phyloP scores from a whole-genome alignment of 37 sponge, comb jelly and placozoan genomes.

The Diacarnus erythraeanus region DNA sequence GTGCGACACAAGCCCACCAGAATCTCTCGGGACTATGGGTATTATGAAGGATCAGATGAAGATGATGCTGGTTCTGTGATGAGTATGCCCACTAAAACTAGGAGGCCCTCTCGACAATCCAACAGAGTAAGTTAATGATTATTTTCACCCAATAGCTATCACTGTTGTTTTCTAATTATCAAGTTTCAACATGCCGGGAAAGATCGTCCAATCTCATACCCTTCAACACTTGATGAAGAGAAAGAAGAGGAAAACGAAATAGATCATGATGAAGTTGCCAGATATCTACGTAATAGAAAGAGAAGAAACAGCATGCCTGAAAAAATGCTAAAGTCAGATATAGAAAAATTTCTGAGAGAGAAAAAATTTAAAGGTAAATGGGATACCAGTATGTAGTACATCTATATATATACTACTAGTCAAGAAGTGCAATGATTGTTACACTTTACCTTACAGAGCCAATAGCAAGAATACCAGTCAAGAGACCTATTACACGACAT shows the following conservation, averaged over 20 bases:
- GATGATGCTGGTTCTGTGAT: slow-evolving; percentile 29
- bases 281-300: neutral
- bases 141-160: neutral
- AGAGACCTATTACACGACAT: neutral
- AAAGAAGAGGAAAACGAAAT: slow-evolving; percentile 26
- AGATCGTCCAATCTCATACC: slow-evolving; percentile 13
- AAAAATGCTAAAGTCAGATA: neutral
- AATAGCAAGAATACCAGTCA: neutral
- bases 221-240: neutral
- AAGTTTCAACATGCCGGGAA: neutral
- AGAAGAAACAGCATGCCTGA: neutral
- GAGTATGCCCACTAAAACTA: slow-evolving; percentile 19
- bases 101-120: neutral
- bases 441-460: no score
- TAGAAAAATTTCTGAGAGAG: neutral
- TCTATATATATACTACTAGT: no score
- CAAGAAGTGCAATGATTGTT: no score
- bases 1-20: neutral
- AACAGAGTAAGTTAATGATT: neutral
- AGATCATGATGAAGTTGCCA: neutral
- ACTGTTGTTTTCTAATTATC: neutral
- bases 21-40: slow-evolving; percentile 39
- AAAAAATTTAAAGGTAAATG: neutral
- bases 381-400: no score
- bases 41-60: slow-evolving; percentile 37